Base-by-base conservation (phyloP, 2,797 vertebrate genomes). In the Busarellus nigricollis region DNA sequence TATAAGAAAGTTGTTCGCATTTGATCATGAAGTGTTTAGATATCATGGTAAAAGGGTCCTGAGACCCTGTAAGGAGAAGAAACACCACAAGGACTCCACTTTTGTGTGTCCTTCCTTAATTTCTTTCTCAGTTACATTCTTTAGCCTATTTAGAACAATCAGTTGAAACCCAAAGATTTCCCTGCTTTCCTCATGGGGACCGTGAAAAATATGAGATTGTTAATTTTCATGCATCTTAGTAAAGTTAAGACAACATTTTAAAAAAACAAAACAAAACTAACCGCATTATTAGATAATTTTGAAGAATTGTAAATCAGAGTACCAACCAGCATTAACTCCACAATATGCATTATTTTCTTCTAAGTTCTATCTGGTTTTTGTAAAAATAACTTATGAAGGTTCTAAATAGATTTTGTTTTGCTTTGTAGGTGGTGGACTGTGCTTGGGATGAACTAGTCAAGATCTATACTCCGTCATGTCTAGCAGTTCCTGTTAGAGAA, bases 361-460 rank as follows among this genome's bases (percentile, higher is more conserved):
- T 11, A 45, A 58, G 15, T 69, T 89, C 15, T 22, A 54, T 88
- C 25, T 82, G 9, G 0, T 66, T 94, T 90, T 80, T 83, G 10
- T 83, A 49, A 86, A 61, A 45, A 83, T 69, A 4, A 25, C 28
- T 92, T 87, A 31, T 15, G 42, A 70, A 85, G 40, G 24, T 38
- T 94, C 79, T 97, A 93, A 96, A 76, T 9, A 54, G 8, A 50
- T 87, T 74, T 79, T 96, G 50, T 97, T 97, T 96, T 97, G 62
- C 92, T 95, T 98, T 98, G 33, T 98, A 99, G 99, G 98, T 99
- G 95, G 98, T 98, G 86, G 99, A 99, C 98, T 99, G 99, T 92
- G 99, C 99, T 88, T 99, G 99, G 99, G 99, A 99, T 1, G 99
- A 99, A 98, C 99, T 98, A 4, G 98, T 99, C 98, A 99, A 99